These are phyloP conservation scores for Echinometra lucunter DNA, from an alignment of 53 echinoderm and acorn worm species.

Conservation along the genomic window DNA sequence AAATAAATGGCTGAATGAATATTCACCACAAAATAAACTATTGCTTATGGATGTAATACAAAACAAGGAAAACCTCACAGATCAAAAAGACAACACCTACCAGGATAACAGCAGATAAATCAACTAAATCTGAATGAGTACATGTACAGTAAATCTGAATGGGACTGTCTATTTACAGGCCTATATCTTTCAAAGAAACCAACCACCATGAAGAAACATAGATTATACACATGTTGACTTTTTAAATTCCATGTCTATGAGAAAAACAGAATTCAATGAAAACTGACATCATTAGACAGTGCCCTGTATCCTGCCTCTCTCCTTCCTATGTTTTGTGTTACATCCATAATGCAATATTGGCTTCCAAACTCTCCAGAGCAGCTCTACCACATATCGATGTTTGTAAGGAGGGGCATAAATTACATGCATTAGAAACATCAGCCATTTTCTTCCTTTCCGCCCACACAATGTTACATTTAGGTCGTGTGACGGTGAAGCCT, in stretches of 20 bases:
- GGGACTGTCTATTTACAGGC: no score
- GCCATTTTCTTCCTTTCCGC: slow-evolving; percentile 49
- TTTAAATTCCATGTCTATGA: not conserved
- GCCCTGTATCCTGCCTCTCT: not conserved
- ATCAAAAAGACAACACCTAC: no score
- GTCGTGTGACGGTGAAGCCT: slow-evolving; percentile 10
- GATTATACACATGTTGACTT: not conserved
- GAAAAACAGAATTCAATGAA: no score
- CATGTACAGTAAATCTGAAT: no score
- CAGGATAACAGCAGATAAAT: no score
- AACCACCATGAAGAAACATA: not conserved
- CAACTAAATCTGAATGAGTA: no score
- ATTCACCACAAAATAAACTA: no score
- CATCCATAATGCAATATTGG: slow-evolving; percentile 31
- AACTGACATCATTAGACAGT: not conserved
- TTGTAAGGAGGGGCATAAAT: slow-evolving; percentile 42
- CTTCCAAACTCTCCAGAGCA: not conserved
- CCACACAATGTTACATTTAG: slow-evolving; percentile 56
- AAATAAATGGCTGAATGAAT: no score
- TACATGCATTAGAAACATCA: slow-evolving; percentile 52
- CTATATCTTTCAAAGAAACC: not conserved
- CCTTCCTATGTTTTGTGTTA: not conserved
- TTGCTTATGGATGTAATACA: no score
- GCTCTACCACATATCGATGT: not conserved
- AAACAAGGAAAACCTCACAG: no score